Conservation (phyloP, 2,113 vertebrate species). For the Neodon shergylaensis region DNA sequence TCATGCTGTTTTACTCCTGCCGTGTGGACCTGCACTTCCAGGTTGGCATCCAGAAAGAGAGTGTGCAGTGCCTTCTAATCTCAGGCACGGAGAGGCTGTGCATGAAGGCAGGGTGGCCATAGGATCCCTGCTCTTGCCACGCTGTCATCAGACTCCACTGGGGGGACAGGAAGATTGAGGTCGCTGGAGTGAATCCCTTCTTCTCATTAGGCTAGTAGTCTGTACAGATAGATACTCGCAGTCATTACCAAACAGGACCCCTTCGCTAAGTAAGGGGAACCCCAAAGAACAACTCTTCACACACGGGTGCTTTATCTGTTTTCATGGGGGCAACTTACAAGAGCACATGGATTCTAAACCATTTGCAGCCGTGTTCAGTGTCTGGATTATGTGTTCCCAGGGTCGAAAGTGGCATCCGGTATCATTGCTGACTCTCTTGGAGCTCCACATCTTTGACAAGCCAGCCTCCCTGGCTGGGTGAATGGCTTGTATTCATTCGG, state of each 20-base stretch:
- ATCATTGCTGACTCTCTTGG: constrained; percentile 48
- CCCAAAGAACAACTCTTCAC: constrained; percentile 2
- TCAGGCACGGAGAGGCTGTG: not conserved
- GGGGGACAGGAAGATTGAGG: not conserved
- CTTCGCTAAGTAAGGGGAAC: not conserved
- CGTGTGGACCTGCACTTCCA: not conserved
- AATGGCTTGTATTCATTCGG: not conserved
- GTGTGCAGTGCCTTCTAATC: not conserved
- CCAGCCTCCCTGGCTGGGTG: constrained; percentile 71
- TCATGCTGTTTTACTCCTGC: not conserved
- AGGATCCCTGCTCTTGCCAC: not conserved
- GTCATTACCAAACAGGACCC: not conserved
- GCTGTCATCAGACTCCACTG: not conserved
- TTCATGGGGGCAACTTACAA: constrained; percentile 44
- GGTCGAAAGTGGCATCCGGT: constrained; percentile 33
- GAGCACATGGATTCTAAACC: constrained; percentile 61
- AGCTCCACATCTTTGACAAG: constrained; percentile 54
- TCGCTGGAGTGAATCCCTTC: not conserved
- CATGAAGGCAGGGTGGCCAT: not conserved
- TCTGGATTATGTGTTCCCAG: constrained; percentile 49
- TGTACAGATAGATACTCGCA: too few relatives aligned
- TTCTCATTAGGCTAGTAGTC: not conserved
- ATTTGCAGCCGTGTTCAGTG: constrained; percentile 38
- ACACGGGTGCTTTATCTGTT: not conserved
- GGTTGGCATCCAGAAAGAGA: constrained; percentile 17